A percentile compares a stretch with the other conserved stretches of the same genome.
Evolutionary conservation across 2,888 invertebrate species (phyloP).

Genomic region (Acrobasis suavella): DNA sequence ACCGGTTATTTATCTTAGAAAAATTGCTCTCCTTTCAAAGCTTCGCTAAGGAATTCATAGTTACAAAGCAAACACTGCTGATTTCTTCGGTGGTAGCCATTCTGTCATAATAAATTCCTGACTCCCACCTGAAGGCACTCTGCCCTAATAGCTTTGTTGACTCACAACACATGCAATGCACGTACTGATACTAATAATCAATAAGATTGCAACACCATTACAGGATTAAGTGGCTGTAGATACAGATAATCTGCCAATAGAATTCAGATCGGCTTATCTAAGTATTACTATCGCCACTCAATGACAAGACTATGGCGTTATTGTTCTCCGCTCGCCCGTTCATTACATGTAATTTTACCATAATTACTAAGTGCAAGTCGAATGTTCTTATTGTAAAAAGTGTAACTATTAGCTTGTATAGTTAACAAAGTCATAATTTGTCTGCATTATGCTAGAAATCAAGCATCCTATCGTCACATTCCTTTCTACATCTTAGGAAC

Average conservation of each 20-base stretch:
- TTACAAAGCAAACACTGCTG: no score
- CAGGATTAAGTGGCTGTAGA: constrained; percentile 27
- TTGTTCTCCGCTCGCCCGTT: constrained; percentile 34
- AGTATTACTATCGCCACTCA: constrained; percentile 47
- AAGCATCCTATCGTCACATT: no score
- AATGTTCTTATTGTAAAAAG: constrained; percentile 1
- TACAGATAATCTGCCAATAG: constrained; percentile 33
- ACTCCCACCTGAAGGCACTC: no score
- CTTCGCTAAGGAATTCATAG: no score
- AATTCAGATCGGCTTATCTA: constrained; percentile 49
- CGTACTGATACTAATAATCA: constrained; percentile 8
- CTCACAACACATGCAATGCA: neutral
- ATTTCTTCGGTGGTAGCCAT: no score
- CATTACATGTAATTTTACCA: constrained; percentile 6
- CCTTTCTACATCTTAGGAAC: no score
- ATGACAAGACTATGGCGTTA: constrained; percentile 43
- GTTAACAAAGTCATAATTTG: neutral
- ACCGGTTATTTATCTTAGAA: no score
- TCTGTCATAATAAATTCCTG: no score
- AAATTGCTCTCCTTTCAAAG: no score
- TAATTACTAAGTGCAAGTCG: neutral
- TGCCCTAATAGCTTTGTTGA: no score
- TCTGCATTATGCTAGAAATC: no score
- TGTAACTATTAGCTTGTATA: neutral
- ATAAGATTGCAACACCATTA: constrained; percentile 11